A percentile compares a stretch with the other conserved stretches of the same genome.
Conservation (phyloP, 1,140 invertebrate genomes). For the Cardiocondyla obscurior region DNA sequence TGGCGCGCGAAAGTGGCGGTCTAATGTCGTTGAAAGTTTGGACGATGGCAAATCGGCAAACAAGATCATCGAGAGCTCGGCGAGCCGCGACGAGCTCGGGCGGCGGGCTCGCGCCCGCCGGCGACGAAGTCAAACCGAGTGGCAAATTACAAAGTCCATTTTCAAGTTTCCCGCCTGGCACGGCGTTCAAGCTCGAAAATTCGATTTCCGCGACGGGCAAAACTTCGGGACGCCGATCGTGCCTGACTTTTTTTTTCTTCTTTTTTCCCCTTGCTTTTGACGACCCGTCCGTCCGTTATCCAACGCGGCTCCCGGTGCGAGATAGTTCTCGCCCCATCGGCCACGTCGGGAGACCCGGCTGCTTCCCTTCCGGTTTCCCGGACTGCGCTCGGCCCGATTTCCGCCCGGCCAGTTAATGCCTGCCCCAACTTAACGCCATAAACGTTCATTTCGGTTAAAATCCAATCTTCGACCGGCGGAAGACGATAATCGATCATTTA, state of each 20-base stretch:
- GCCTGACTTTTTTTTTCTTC: slow-evolving; percentile 43
- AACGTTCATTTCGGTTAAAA: background rate
- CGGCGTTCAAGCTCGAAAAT: slow-evolving; percentile 58
- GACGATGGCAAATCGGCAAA: slow-evolving; percentile 40
- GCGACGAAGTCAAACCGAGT: slow-evolving; percentile 46
- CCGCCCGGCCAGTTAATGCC: slow-evolving; percentile 23
- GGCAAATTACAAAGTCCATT: slow-evolving; percentile 62
- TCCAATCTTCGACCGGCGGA: background rate
- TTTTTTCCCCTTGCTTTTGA: slow-evolving; percentile 35
- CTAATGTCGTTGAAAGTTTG: slow-evolving; percentile 43
- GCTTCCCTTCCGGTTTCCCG: slow-evolving; percentile 41
- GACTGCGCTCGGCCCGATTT: slow-evolving; percentile 10
- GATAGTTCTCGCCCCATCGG: slow-evolving; percentile 33
- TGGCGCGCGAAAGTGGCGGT: slow-evolving; percentile 31
- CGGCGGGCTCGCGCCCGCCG: background rate
- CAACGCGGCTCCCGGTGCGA: slow-evolving; percentile 8
- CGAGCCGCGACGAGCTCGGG: slow-evolving; percentile 11
- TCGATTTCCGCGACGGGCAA: slow-evolving; percentile 55
- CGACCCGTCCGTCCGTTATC: slow-evolving; percentile 24
- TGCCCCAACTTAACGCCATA: background rate
- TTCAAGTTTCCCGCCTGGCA: slow-evolving; percentile 54
- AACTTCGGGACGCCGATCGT: slow-evolving; percentile 48
- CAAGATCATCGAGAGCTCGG: slow-evolving; percentile 46
- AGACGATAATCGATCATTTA: background rate
- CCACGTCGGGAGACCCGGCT: slow-evolving; percentile 6